These are phyloP conservation scores for Drosophila prostipennis DNA, from an alignment of 2,888 invertebrate species.

Conservation along the genomic window DNA sequence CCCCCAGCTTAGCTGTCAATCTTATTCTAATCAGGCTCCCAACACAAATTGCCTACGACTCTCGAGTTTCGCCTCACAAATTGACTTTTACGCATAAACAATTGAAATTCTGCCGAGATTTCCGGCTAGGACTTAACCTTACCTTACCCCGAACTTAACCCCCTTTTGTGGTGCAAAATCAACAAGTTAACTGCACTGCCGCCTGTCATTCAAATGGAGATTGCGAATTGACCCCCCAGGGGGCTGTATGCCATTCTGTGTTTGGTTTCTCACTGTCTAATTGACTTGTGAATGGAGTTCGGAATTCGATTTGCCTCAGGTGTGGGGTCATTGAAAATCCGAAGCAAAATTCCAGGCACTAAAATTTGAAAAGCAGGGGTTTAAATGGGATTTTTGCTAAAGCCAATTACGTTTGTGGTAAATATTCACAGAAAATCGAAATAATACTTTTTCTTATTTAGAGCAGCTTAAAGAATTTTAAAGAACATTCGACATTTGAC, in stretches of 20 bases:
- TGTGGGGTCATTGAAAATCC: conserved; percentile 24
- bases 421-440: neutral
- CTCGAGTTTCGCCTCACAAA: conserved; percentile 56
- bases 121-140: conserved; percentile 13
- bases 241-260: conserved; percentile 33
- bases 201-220: conserved; percentile 42
- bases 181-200: conserved; percentile 66
- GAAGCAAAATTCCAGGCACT: neutral
- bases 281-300: conserved; percentile 41
- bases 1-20: conserved; percentile 64
- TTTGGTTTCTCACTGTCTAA: conserved; percentile 56
- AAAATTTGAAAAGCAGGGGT: neutral
- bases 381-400: neutral
- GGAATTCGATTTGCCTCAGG: conserved; percentile 1
- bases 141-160: neutral
- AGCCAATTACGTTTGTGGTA: neutral
- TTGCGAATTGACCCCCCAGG: conserved; percentile 25
- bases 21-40: conserved; percentile 60
- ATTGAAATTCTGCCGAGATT: conserved; percentile 59
- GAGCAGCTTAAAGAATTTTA: neutral
- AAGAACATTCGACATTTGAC: neutral
- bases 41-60: conserved; percentile 19
- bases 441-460: neutral
- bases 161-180: conserved; percentile 50
- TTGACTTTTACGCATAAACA: conserved; percentile 72